A percentile compares a stretch with the other conserved stretches of the same genome.
Evolutionary conservation across 2,888 invertebrate species (phyloP).

Genomic region (Cephus spinipes): DNA sequence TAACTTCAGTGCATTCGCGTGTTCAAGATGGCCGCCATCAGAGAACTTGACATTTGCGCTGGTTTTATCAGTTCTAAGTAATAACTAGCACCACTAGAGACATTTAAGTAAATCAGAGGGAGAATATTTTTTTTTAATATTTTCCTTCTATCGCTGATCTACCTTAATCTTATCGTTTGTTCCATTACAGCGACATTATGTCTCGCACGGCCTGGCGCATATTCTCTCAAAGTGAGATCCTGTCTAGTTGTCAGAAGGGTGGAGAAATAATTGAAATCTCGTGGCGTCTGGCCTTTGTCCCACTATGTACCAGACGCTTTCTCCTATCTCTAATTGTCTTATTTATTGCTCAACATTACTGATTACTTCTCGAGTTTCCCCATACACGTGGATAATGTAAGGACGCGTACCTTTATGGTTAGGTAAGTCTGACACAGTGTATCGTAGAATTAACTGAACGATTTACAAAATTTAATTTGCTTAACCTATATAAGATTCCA

Average conservation of each 20-base stretch:
- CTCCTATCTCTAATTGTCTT: conserved; percentile 21
- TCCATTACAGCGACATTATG: background rate
- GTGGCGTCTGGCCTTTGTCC: conserved; percentile 17
- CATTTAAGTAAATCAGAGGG: background rate
- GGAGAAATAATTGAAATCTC: background rate
- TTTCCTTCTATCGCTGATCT: background rate
- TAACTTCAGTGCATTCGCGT: background rate
- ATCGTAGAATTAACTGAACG: background rate
- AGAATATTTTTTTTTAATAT: background rate
- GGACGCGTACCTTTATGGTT: background rate
- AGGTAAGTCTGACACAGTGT: background rate
- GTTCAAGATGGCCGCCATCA: background rate
- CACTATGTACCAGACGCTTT: conserved; percentile 14
- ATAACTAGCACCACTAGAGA: background rate
- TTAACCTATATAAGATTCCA: background rate
- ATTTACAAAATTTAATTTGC: background rate
- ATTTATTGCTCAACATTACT: conserved; percentile 11
- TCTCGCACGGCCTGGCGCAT: background rate
- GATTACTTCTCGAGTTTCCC: background rate
- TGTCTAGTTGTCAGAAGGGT: background rate
- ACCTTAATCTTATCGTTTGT: background rate
- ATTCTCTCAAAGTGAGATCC: background rate
- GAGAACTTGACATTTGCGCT: background rate
- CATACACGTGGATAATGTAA: background rate
- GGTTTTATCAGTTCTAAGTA: background rate